Base-by-base conservation (phyloP, 2,797 vertebrate species). In the Eulemur coronatus region DNA sequence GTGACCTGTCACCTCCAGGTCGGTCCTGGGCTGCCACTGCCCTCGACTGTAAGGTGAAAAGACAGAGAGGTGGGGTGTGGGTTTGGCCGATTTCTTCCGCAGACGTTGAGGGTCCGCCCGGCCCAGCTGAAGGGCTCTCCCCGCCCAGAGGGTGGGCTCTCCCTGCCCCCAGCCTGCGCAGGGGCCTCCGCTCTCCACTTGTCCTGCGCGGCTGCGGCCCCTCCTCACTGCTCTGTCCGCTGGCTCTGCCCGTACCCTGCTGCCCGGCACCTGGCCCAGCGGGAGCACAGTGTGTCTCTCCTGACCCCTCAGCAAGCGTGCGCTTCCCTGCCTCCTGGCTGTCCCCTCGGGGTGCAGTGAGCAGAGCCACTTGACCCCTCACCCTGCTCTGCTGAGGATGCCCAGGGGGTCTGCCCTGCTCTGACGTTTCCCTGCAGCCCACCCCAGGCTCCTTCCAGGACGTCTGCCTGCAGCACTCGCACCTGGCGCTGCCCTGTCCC, bases 251-350 rank as follows among this genome's bases (percentile, higher is more conserved):
- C 33, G 33, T 61, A n/a, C 33, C 63, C 50, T 4, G 0, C 50
- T 41, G 7, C 12, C 46, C 38, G 6, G 75, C 55, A 41, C 46
- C 55, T 5, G 1, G 24, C 28, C 43, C 46, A 38, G 1, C 6
- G 7, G 52, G 84, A 73, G 2, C 28, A 35, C 13, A 20, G 14
- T 35, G 22, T 46, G 41, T 35, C 8, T 38, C 35, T 38, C 41
- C 5, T 28, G 48, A 35, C 38, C 35, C 33, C 70, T 84, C 35
- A 0, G 50, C 7, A 0, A 43, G 59, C 38, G 61, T 1, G 0
- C 3, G 3, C 41, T 50, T 26, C 65, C 75, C 55, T 38, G 15
- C 15, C 30, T 0, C 43, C 28, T 46, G 57, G 24, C 70, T 5
- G 35, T 11, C 24, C 26, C 4, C n/a, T 1, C 43, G 22, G 3